These are phyloP conservation scores for Coronaproctus castanopsis DNA, from an alignment of 2,888 invertebrate genomes.

Conservation along the genomic window DNA sequence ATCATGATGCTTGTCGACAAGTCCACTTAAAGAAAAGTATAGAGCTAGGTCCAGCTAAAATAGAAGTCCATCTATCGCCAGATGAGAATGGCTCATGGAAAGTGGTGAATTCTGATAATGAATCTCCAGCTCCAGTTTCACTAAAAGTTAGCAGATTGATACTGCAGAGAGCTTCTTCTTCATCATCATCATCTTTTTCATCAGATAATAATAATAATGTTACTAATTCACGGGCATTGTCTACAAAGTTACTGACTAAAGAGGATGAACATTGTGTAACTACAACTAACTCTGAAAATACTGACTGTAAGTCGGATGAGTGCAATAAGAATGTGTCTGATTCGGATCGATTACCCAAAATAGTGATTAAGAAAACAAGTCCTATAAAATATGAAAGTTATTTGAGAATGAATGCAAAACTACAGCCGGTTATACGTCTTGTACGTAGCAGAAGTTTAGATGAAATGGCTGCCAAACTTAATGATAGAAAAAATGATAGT, in stretches of 20 bases:
- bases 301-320: too few relatives aligned
- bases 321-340: too few relatives aligned
- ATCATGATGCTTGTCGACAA: not conserved
- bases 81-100: slow-evolving; percentile 10
- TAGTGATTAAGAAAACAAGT: slow-evolving; percentile 13
- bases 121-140: slow-evolving; percentile 8
- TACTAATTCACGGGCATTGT: not conserved
- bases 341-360: slow-evolving; percentile 15
- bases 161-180: slow-evolving; percentile 7
- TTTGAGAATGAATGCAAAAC: not conserved
- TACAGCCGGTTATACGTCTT: slow-evolving; percentile 5
- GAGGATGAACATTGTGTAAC: not conserved
- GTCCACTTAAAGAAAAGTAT: slow-evolving; percentile 5
- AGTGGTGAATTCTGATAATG: not conserved
- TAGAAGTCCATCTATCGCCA: slow-evolving; percentile 14
- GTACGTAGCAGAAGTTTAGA: slow-evolving; percentile 3
- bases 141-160: slow-evolving; percentile 13
- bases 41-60: slow-evolving; percentile 16
- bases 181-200: not conserved
- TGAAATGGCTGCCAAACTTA: slow-evolving; percentile 4
- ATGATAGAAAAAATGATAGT: too few relatives aligned
- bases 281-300: not conserved
- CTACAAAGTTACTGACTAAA: not conserved
- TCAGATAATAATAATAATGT: not conserved
- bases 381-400: slow-evolving; percentile 5